Percentiles rank a stretch among this genome's conserved stretches.
Conservation (phyloP, 2,113 vertebrate species). For the Neopipo cinnamomea region DNA sequence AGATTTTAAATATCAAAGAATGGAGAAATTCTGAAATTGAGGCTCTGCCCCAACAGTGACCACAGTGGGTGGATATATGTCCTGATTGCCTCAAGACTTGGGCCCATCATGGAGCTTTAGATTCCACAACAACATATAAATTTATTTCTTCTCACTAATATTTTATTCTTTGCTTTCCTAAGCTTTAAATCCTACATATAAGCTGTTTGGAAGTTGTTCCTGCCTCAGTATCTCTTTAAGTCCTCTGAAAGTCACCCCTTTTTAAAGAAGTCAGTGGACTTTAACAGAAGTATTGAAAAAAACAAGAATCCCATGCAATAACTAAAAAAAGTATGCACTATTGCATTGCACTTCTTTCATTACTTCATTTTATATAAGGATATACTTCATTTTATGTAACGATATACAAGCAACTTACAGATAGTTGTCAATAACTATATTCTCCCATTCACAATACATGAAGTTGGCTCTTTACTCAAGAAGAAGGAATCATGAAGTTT, state of each 20-base stretch:
- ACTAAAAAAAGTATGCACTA: neutral
- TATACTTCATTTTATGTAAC: neutral
- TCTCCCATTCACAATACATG: neutral
- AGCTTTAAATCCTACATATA: neutral
- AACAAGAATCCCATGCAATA: neutral
- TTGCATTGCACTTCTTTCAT: neutral
- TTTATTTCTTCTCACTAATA: neutral
- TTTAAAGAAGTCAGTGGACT: neutral
- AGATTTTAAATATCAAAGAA: neutral
- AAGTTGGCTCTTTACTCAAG: neutral
- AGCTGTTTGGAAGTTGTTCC: neutral
- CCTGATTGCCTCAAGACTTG: neutral
- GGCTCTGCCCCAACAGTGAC: neutral
- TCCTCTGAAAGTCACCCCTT: neutral
- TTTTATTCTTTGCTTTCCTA: neutral
- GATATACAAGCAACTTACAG: neutral
- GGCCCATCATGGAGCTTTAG: neutral
- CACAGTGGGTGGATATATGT: accelerated
- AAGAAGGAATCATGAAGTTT: neutral
- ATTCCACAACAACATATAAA: neutral
- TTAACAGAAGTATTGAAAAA: neutral
- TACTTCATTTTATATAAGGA: neutral
- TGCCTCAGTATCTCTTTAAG: neutral
- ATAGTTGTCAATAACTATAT: neutral
- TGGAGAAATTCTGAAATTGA: neutral